Evolutionary conservation across 2,113 vertebrate genomes (phyloP).

Genomic region (Centropristis striata): DNA sequence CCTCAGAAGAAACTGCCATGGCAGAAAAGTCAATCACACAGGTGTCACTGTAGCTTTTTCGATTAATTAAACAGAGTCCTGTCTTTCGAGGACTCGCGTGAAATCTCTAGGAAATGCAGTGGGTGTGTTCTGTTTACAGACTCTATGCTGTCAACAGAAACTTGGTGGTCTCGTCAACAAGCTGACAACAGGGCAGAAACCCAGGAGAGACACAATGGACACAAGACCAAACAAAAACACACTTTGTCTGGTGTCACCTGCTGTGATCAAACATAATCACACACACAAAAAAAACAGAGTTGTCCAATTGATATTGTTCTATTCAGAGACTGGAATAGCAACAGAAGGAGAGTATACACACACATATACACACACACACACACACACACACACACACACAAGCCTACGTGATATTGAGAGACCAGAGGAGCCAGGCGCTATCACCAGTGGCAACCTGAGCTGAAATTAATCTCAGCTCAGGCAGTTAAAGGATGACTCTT

Average conservation of each 20-base stretch:
- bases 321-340: conserved; percentile 44
- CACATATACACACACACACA: background rate
- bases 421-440: conserved; percentile 27
- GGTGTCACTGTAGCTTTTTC: conserved; percentile 15
- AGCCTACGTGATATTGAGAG: conserved; percentile 41
- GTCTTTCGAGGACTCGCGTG: background rate
- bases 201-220: conserved; percentile 64
- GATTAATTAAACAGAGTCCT: background rate
- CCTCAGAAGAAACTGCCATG: background rate
- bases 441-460: conserved; percentile 45
- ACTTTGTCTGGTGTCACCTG: conserved; percentile 46
- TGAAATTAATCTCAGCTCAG: conserved; percentile 4
- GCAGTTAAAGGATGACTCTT: conserved; percentile 19
- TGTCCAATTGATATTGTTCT: conserved; percentile 52
- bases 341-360: conserved; percentile 1
- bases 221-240: conserved; percentile 61
- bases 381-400: conserved; percentile 20
- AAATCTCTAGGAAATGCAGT: background rate
- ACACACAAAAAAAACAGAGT: conserved; percentile 26
- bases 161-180: conserved; percentile 56
- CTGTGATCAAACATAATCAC: conserved; percentile 70
- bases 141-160: conserved; percentile 20
- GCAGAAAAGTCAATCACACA: conserved; percentile 32
- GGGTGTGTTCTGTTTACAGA: conserved; percentile 52
- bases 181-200: conserved; percentile 30